Base-by-base conservation (phyloP, 2,797 vertebrate genomes). In the Capromys pilorides region DNA sequence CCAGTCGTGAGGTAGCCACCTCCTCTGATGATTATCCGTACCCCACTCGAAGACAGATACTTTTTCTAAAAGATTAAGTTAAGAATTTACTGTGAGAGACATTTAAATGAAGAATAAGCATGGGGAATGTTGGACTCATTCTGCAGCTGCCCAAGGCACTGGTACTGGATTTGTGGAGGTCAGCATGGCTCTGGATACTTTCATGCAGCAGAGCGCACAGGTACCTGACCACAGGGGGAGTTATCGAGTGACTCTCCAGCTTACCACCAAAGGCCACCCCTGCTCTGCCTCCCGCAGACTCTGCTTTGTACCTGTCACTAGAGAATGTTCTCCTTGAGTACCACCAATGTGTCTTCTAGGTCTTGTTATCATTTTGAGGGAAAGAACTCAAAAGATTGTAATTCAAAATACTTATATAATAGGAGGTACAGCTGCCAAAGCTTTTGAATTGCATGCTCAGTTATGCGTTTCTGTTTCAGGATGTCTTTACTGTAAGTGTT, bases 401-500 rank as follows among this genome's bases (percentile, higher is more conserved):
- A 39, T 77, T 88, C 19, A 22, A 45, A 31, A 64, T 13, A 4
- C 26, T 82, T 45, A 5, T 28, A 31, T 59, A 61, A 62, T 31
- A 45, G 36, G 14, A 59, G 4, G 36, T 24, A 13, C 36, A 49
- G 33, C 64, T 64, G 33, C 13, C 41, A 39, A 28, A 33, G 33
- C 26, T 92, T 96, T 94, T 89, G 77, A 59, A 5, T 71, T 62
- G 5, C 49, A 66, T 69, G 66, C 28, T 93, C 78, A 95, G 36
- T 36, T 39, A 61, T 62, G 6, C 84, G 19, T 95, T 93, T 93
- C 80, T 95, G 24, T 96, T 96, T 97, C 93, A 99, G 99, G 99
- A 99, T 78, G 97, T 99, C 88, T 99, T 99, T 97, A 99, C 98
- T 85, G 98, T 99, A 95, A 99, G 99, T 18, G 98, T 99, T 90